Base-by-base conservation (phyloP, 2,888 invertebrate genomes). In the Chymomyza fuscimana region DNA sequence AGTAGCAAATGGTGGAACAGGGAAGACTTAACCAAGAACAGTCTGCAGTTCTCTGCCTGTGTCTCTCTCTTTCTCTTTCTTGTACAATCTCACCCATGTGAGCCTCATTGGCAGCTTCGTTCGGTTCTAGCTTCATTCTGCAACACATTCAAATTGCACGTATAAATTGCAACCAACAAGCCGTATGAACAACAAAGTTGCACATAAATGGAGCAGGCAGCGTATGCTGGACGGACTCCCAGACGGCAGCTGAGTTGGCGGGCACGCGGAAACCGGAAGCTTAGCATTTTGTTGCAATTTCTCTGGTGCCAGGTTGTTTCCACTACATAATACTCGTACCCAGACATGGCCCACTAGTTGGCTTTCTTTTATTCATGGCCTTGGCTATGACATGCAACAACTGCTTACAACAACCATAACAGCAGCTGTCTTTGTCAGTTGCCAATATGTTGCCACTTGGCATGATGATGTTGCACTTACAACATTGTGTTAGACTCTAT, bases 351-450 rank as follows among this genome's bases (percentile, higher is more conserved):
- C 61, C 50, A 64, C 67, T 22, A 9, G 25, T 22, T 40, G 40
- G 25, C 10, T 22, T 40, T 15, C 22, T 16, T 54, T 54, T 46
- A 46, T 46, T 46, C 40, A 46, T 46, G 40, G 40, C 40, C 40
- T 46, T 46, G 40, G 40, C 40, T 46, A 46, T 46, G 40, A 46
- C 40, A 46, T 46, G 40, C 40, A 46, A 46, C 40, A 46, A 46
- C 40, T 46, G 40, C 40, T 46, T 46, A 46, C 40, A 46, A 46
- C 40, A 46, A 46, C 40, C 10, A 46, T 46, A 46, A 46, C 61
- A 72, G 56, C 61, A 72, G 72, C 72, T 72, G 72, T 72, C 72
- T 72, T 61, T 72, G 72, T 62, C 72, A 72, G 72, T 72, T 65
- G 72, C 72, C 72, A 65, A 65, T 65, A 72, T 59, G 32, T 32